These are phyloP conservation scores for Ctenosaura bakeri DNA, from an alignment of 2,797 vertebrate species.

Conservation along the genomic window DNA sequence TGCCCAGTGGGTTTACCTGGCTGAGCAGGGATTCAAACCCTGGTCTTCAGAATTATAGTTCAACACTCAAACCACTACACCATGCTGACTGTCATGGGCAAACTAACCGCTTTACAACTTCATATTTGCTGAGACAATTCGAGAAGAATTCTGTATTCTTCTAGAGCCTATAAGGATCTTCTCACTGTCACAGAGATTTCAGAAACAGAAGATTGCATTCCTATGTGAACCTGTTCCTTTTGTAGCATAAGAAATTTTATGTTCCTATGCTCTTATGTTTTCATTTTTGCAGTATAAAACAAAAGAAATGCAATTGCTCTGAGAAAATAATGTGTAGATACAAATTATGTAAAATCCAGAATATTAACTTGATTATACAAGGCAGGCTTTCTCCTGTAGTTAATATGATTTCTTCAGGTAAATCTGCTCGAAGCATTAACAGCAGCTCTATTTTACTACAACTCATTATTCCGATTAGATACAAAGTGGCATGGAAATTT, in stretches of 20 bases:
- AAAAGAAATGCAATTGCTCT: slow-evolving; percentile 18
- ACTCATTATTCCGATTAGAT: slow-evolving; percentile 56
- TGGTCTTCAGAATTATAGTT: too few relatives aligned
- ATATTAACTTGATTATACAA: slow-evolving; percentile 51
- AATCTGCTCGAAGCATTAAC: slow-evolving; percentile 60
- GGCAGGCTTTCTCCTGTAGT: slow-evolving; percentile 52
- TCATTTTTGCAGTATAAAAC: slow-evolving; percentile 3
- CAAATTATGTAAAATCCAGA: slow-evolving; percentile 55
- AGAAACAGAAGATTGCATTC: background rate
- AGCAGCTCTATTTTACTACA: slow-evolving; percentile 39
- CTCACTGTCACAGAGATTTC: background rate
- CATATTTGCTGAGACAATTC: background rate
- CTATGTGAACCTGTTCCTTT: slow-evolving; percentile 1
- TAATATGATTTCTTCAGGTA: slow-evolving; percentile 54
- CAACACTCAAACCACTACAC: too few relatives aligned
- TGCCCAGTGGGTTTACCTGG: too few relatives aligned
- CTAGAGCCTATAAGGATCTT: too few relatives aligned
- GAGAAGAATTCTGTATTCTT: background rate
- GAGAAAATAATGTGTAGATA: slow-evolving; percentile 31
- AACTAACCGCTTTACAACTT: background rate
- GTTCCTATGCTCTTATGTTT: slow-evolving; percentile 21
- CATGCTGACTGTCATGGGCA: background rate
- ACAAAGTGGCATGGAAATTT: slow-evolving; percentile 62
- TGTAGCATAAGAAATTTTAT: background rate
- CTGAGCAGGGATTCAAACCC: too few relatives aligned